phyloP scores from a whole-genome alignment of 2,797 vertebrate genomes.

The Lindbergichthys nudifrons region DNA sequence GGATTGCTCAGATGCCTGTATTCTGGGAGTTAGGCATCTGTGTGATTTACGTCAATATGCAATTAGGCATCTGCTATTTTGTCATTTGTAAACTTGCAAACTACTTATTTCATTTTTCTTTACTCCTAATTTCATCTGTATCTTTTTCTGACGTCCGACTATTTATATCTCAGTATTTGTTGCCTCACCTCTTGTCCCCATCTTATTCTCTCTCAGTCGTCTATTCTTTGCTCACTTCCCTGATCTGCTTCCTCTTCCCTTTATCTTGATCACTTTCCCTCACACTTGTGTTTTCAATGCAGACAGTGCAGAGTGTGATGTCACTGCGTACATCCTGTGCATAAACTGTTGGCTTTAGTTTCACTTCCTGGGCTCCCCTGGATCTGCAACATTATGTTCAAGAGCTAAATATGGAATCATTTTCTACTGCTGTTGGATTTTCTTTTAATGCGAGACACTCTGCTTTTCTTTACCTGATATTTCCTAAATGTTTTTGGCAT shows the following conservation, averaged over 20 bases:
- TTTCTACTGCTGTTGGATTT: slow-evolving; percentile 40
- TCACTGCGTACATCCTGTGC: slow-evolving; percentile 64
- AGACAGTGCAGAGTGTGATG: slow-evolving; percentile 41
- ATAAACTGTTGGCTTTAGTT: slow-evolving; percentile 64
- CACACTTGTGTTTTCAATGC: slow-evolving; percentile 13
- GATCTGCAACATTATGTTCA: slow-evolving; percentile 74
- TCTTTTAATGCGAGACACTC: slow-evolving; percentile 27
- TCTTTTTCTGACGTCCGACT: neutral
- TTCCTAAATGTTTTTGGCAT: slow-evolving; percentile 44
- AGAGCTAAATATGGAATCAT: slow-evolving; percentile 67
- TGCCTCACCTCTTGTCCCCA: neutral
- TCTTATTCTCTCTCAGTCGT: neutral
- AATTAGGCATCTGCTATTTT: neutral
- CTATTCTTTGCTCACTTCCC: neutral
- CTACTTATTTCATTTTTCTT: neutral
- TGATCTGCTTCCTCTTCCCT: neutral
- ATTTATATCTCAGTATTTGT: neutral
- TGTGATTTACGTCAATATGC: neutral
- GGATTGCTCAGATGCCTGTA: neutral
- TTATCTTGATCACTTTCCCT: neutral
- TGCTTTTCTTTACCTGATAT: slow-evolving; percentile 18
- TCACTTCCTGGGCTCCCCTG: slow-evolving; percentile 69
- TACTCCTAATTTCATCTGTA: neutral
- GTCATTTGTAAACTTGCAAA: neutral
- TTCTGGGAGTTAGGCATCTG: neutral